phyloP scores from a whole-genome alignment of 2,113 vertebrate species.

The Halcyon malimbica region DNA sequence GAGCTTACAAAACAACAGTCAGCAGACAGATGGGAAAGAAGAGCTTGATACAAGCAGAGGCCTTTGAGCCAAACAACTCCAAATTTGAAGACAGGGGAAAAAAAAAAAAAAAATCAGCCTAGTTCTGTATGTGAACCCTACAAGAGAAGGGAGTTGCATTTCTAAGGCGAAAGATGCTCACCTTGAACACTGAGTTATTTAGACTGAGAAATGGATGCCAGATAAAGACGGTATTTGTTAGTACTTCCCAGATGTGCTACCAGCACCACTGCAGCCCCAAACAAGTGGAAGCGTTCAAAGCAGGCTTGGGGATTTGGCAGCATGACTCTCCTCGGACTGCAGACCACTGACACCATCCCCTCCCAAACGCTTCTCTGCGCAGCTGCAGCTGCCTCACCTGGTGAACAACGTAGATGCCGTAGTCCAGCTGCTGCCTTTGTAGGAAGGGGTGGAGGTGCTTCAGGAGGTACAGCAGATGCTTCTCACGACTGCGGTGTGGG shows the following conservation, averaged over 20 bases:
- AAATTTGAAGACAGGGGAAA: neutral
- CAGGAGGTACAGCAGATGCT: constrained; percentile 90
- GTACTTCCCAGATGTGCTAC: neutral
- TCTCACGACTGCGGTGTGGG: constrained; percentile 89
- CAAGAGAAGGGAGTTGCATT: neutral
- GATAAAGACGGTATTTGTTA: neutral
- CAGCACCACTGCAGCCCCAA: neutral
- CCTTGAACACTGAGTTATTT: neutral
- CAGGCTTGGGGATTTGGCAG: neutral
- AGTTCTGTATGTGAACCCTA: neutral
- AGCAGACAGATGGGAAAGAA: neutral
- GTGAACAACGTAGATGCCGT: constrained; percentile 92
- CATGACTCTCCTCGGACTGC: neutral
- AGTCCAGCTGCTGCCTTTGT: constrained; percentile 93
- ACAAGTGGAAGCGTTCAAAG: neutral
- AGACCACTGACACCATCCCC: neutral
- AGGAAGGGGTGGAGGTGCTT: constrained; percentile 93
- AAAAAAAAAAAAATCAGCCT: neutral
- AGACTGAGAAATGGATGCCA: neutral
- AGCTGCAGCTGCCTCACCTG: constrained; percentile 80
- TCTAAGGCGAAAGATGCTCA: neutral
- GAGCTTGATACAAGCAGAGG: neutral
- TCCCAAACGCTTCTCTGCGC: neutral
- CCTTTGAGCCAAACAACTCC: neutral
- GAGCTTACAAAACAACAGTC: neutral